These are phyloP conservation scores for Prorops nasuta DNA, from an alignment of 1,140 invertebrate genomes.

Conservation along the genomic window DNA sequence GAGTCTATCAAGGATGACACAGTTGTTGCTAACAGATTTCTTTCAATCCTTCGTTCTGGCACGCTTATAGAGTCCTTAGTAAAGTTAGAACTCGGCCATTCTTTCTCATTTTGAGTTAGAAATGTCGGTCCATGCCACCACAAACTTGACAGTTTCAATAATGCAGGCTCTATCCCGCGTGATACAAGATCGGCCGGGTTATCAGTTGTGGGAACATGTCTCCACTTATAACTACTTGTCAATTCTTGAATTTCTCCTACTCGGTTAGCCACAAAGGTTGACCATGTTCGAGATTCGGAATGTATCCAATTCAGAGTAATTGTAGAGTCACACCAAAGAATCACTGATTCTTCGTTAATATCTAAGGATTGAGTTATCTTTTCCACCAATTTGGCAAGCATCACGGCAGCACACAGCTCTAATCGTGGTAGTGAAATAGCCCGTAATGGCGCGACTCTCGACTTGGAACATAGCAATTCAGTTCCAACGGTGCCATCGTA, in stretches of 20 bases:
- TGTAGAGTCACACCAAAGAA: neutral
- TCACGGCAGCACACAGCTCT: neutral
- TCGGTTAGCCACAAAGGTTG: slow-evolving; percentile 1
- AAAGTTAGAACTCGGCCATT: no score
- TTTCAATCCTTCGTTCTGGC: no score
- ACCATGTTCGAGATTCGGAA: neutral
- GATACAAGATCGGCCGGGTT: neutral
- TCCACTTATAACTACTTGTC: neutral
- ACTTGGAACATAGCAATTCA: neutral
- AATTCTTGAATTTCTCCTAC: neutral
- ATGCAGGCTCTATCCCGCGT: neutral
- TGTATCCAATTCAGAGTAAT: slow-evolving; percentile 4
- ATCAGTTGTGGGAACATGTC: neutral
- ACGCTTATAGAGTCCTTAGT: no score
- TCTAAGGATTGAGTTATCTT: neutral
- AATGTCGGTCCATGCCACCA: neutral
- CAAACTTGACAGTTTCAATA: neutral
- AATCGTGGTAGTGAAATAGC: neutral
- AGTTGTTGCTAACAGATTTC: no score
- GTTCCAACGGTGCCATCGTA: neutral
- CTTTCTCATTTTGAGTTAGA: no score
- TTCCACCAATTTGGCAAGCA: neutral
- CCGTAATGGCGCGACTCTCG: neutral
- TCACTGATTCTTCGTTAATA: neutral
- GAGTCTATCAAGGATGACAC: no score